Conservation (phyloP, 2,888 invertebrate genomes). For the Leptura quadrifasciata region DNA sequence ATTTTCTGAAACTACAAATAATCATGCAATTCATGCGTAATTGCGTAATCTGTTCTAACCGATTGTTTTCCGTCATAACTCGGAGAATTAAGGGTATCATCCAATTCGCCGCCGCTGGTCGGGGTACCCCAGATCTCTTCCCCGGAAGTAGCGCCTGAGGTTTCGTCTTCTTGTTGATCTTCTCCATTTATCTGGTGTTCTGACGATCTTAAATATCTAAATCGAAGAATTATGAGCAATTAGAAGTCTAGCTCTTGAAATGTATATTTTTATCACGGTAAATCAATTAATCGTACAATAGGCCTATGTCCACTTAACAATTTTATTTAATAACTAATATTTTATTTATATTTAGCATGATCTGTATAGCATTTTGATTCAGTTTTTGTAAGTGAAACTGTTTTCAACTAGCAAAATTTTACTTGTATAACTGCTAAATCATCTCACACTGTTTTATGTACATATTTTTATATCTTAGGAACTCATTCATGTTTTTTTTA, state of each 20-base stretch:
- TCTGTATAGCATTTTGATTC: too few relatives aligned
- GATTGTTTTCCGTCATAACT: constrained; percentile 80
- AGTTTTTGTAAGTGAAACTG: too few relatives aligned
- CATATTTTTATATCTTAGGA: too few relatives aligned
- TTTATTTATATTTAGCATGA: too few relatives aligned
- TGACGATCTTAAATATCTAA: constrained; percentile 77
- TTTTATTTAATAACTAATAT: too few relatives aligned
- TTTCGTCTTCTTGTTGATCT: constrained; percentile 83
- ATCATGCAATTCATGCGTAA: constrained; percentile 40
- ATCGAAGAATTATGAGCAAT: constrained; percentile 7
- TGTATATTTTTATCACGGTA: too few relatives aligned
- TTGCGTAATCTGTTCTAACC: constrained; percentile 61
- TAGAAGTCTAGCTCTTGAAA: neutral
- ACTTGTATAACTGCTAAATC: too few relatives aligned
- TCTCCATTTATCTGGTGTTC: constrained; percentile 71
- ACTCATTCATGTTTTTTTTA: too few relatives aligned
- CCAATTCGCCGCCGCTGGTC: constrained; percentile 88
- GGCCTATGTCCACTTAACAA: too few relatives aligned
- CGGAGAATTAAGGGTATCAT: constrained; percentile 79
- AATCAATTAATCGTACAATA: too few relatives aligned
- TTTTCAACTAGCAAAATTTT: too few relatives aligned
- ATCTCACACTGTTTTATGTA: too few relatives aligned
- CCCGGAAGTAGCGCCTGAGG: constrained; percentile 88
- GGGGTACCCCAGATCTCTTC: constrained; percentile 94
- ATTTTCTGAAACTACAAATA: constrained; percentile 14